These are phyloP conservation scores for Corythoichthys intestinalis DNA, from an alignment of 2,113 vertebrate species.

Conservation along the genomic window DNA sequence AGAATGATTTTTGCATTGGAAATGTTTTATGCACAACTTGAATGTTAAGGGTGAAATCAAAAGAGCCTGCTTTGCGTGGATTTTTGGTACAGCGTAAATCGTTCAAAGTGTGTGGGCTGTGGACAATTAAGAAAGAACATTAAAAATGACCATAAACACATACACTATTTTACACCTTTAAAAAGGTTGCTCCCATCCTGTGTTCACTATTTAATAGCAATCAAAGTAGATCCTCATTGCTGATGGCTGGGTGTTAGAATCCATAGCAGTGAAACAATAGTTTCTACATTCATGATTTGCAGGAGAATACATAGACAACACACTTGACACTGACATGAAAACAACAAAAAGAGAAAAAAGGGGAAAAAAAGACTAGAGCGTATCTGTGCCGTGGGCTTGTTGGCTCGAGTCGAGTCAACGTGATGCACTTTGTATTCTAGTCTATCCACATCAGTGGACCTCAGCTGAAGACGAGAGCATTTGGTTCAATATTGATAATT, in stretches of 20 bases:
- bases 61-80: no score
- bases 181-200: no score
- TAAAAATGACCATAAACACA: no score
- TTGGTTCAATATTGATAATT: neutral
- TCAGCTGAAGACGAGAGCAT: neutral
- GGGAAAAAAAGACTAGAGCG: neutral
- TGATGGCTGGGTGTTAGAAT: neutral
- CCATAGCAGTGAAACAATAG: neutral
- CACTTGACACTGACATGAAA: neutral
- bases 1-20: no score
- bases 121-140: no score
- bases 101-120: no score
- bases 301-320: neutral
- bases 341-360: neutral
- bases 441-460: neutral
- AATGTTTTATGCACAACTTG: no score
- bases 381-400: neutral
- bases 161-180: no score
- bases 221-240: neutral
- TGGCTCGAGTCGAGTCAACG: neutral
- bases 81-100: no score
- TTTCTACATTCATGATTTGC: neutral
- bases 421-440: neutral
- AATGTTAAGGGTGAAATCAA: no score
- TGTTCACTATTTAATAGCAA: no score